Percentiles rank a stretch among this genome's conserved stretches.
Conservation (phyloP, 2,888 invertebrate species). For the Apeira syringaria region DNA sequence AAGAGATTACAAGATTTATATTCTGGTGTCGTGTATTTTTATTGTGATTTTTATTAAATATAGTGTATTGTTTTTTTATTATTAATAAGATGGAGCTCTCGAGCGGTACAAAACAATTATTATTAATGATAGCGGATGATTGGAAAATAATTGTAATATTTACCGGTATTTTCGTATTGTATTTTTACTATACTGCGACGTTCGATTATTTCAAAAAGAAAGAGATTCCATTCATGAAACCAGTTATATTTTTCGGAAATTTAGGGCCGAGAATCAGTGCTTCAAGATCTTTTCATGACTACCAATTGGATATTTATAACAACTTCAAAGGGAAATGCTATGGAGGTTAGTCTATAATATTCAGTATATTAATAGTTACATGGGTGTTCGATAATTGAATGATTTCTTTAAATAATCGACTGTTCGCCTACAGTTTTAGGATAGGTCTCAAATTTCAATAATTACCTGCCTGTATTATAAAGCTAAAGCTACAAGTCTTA, state of each 20-base stretch:
- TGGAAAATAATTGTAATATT: conserved; percentile 61
- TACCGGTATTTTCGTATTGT: conserved; percentile 53
- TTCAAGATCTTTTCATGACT: conserved; percentile 72
- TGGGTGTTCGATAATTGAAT: too few relatives aligned
- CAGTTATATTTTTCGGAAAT: conserved; percentile 76
- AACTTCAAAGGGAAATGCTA: conserved; percentile 70
- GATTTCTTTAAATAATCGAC: too few relatives aligned
- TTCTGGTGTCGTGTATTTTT: too few relatives aligned
- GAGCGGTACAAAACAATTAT: conserved; percentile 43
- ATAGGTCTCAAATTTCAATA: too few relatives aligned
- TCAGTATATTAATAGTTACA: too few relatives aligned
- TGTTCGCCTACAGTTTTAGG: too few relatives aligned
- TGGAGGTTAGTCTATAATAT: conserved; percentile 65
- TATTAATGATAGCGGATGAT: conserved; percentile 53
- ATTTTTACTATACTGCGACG: conserved; percentile 70
- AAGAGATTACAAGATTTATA: too few relatives aligned
- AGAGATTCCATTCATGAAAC: conserved; percentile 69
- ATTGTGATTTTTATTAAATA: too few relatives aligned
- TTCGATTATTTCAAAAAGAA: conserved; percentile 73
- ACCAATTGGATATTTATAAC: conserved; percentile 69
- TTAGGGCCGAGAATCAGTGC: conserved; percentile 64
- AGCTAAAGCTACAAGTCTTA: too few relatives aligned
- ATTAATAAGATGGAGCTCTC: conserved; percentile 43
- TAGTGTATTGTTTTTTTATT: too few relatives aligned
- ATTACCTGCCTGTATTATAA: too few relatives aligned